Evolutionary conservation across 1,140 invertebrate species (phyloP).

Genomic region (Procambarus virginalis): DNA sequence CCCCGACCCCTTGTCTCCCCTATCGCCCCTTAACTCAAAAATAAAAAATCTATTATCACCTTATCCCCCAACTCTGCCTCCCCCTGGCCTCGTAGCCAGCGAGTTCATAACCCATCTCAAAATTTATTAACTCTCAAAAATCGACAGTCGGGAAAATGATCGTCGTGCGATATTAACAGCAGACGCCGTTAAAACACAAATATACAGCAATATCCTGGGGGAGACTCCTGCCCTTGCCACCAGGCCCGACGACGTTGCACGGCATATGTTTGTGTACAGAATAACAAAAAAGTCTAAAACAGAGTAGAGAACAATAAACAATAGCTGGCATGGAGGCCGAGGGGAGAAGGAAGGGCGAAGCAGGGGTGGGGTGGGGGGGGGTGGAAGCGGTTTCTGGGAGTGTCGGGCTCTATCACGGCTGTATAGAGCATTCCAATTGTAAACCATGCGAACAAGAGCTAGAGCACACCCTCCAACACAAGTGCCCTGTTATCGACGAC

Average conservation of each 20-base stretch:
- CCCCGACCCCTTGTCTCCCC: background rate
- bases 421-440: too few species aligned
- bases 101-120: conserved; percentile 18
- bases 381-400: background rate
- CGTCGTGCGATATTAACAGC: background rate
- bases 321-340: background rate
- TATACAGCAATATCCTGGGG: background rate
- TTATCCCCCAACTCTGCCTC: background rate
- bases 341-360: background rate
- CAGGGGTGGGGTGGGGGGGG: background rate
- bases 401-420: too few species aligned
- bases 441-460: too few species aligned
- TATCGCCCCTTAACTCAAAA: too few species aligned
- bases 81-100: background rate
- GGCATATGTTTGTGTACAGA: background rate
- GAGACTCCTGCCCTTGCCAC: background rate
- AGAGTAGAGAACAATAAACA: background rate
- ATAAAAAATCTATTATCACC: conserved; percentile 6
- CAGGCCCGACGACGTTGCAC: too few species aligned
- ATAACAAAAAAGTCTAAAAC: background rate
- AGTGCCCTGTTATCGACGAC: too few species aligned
- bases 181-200: background rate
- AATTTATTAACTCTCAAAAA: conserved; percentile 23
- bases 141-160: conserved; percentile 8
- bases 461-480: too few species aligned